phyloP scores from a whole-genome alignment of 2,113 vertebrate species.

The Dasyornis broadbenti region DNA sequence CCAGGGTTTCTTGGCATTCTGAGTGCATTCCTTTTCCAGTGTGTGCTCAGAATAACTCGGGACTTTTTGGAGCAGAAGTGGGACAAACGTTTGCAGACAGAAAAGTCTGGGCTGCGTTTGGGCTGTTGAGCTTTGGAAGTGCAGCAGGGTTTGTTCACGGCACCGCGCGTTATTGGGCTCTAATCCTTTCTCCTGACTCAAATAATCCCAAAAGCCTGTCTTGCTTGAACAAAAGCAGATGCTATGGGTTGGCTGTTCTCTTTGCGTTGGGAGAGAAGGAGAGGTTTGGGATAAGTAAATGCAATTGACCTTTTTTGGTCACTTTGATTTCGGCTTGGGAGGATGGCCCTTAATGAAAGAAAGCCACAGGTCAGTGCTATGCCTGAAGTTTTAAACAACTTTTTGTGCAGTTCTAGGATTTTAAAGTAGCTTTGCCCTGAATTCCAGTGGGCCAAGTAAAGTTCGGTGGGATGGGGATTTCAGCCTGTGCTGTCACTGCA shows the following conservation, averaged over 20 bases:
- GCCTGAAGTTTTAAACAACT: not conserved
- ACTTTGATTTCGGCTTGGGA: not conserved
- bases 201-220: not conserved
- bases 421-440: not conserved
- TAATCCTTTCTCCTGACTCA: not conserved
- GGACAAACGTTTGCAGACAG: not conserved
- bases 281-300: not conserved
- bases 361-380: not conserved
- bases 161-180: not conserved
- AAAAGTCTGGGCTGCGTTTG: not conserved
- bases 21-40: constrained; percentile 42
- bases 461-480: not conserved
- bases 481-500: not conserved
- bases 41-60: constrained; percentile 56
- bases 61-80: constrained; percentile 34
- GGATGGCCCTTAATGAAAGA: not conserved
- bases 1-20: constrained; percentile 48
- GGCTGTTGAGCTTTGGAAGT: not conserved
- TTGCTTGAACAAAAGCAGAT: not conserved
- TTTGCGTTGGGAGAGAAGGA: not conserved
- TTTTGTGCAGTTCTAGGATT: not conserved
- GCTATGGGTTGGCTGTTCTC: not conserved
- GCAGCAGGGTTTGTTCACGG: not conserved
- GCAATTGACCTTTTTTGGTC: not conserved
- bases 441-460: not conserved